Percentiles rank a stretch among this genome's conserved stretches.
Evolutionary conservation across 2,888 invertebrate genomes (phyloP).

Genomic region (Bruchidius siliquastri): DNA sequence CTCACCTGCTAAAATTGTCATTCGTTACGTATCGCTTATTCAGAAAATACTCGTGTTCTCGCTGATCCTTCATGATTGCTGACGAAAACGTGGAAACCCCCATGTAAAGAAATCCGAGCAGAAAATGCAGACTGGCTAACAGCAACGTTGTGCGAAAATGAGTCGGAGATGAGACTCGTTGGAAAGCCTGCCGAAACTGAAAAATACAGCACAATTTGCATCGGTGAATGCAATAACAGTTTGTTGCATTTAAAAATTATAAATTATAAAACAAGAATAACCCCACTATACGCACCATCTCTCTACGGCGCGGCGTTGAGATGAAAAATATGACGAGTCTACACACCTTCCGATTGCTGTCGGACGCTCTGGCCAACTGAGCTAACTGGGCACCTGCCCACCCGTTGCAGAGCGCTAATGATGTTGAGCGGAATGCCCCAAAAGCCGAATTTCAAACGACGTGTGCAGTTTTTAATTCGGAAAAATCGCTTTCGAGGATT

Average conservation of each 20-base stretch:
- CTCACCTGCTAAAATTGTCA: constrained; percentile 31
- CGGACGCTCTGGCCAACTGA: too few relatives aligned
- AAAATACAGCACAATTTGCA: constrained; percentile 5
- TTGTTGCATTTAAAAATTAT: not conserved
- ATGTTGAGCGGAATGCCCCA: too few relatives aligned
- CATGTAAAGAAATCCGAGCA: constrained; percentile 50
- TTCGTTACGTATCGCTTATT: constrained; percentile 32
- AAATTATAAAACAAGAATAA: too few relatives aligned
- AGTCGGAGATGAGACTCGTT: constrained; percentile 61
- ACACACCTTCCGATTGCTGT: too few relatives aligned
- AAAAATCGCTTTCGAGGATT: too few relatives aligned
- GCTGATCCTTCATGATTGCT: constrained; percentile 48
- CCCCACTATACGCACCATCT: too few relatives aligned
- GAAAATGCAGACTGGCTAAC: constrained; percentile 56
- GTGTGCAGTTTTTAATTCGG: too few relatives aligned
- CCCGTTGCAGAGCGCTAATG: too few relatives aligned
- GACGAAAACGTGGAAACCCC: constrained; percentile 55
- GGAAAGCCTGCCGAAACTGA: constrained; percentile 68
- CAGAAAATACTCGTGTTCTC: constrained; percentile 41
- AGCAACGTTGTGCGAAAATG: constrained; percentile 60
- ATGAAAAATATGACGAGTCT: too few relatives aligned
- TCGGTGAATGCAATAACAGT: not conserved
- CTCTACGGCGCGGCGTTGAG: too few relatives aligned
- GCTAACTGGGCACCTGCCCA: too few relatives aligned
- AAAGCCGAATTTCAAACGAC: too few relatives aligned